Evolutionary conservation across 2,113 vertebrate genomes (phyloP).

Genomic region (Dinomys branickii): DNA sequence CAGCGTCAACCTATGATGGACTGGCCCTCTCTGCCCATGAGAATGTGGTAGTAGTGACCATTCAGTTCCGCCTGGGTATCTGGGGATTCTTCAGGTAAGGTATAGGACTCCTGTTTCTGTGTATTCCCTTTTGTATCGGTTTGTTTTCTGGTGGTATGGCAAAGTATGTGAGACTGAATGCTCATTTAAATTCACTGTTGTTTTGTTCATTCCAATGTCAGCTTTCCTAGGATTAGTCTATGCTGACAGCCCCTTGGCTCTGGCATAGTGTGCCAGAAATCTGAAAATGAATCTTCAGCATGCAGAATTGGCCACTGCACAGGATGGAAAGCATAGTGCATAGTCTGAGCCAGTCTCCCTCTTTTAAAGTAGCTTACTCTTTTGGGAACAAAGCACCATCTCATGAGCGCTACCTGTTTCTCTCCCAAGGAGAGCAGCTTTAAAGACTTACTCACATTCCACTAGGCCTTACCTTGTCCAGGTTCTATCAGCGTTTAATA

Average conservation of each 20-base stretch:
- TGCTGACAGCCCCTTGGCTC: background rate
- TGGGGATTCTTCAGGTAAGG: slow-evolving; percentile 90
- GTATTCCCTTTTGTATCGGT: rapidly evolving
- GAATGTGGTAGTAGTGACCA: slow-evolving; percentile 88
- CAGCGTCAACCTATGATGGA: slow-evolving; percentile 84
- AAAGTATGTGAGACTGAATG: background rate
- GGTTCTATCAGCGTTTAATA: background rate
- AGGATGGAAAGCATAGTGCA: background rate
- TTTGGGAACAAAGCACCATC: background rate
- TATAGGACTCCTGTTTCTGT: rapidly evolving
- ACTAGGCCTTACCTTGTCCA: background rate
- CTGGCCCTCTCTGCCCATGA: slow-evolving; percentile 86
- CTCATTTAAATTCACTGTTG: background rate
- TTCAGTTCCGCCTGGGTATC: slow-evolving; percentile 90
- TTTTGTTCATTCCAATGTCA: background rate
- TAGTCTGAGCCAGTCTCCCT: no score
- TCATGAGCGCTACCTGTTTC: background rate
- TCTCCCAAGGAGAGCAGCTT: background rate
- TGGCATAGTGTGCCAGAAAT: no score
- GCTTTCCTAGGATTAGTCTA: background rate
- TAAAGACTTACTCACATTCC: background rate
- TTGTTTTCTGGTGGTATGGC: background rate
- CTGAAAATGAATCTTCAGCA: background rate
- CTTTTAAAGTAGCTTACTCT: background rate
- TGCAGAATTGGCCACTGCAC: background rate